A percentile compares a stretch with the other conserved stretches of the same genome.
Conservation (phyloP, 92 coral and sea anemone species). For the Muricea muricata region DNA sequence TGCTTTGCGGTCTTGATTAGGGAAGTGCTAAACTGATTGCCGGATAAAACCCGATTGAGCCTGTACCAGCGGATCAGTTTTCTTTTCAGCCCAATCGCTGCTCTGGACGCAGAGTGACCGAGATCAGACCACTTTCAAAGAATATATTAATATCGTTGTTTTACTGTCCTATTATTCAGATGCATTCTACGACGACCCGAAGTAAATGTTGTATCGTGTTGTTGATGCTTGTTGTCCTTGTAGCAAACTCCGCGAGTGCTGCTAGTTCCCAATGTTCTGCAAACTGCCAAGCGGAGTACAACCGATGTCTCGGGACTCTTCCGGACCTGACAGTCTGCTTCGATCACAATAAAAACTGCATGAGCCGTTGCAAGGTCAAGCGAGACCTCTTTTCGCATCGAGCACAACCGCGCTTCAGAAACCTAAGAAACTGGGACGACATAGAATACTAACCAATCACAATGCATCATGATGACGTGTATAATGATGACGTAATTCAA, state of each 20-base stretch:
- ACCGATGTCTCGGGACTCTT: not conserved
- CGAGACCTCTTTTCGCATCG: not conserved
- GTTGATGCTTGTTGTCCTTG: not conserved
- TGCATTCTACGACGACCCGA: not conserved
- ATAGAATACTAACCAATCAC: not conserved
- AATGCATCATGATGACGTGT: no score
- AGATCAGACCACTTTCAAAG: not conserved
- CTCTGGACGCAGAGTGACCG: no score
- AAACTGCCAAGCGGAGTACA: not conserved
- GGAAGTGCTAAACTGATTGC: no score
- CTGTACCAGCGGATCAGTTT: no score
- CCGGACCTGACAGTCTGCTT: no score
- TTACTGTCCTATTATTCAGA: not conserved
- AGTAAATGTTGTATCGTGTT: not conserved
- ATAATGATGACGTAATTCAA: not conserved
- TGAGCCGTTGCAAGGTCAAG: not conserved
- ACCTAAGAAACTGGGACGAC: not conserved
- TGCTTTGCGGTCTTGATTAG: no score
- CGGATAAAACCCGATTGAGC: no score
- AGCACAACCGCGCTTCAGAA: not conserved
- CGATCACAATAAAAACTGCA: not conserved
- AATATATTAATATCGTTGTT: not conserved
- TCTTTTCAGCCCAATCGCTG: no score
- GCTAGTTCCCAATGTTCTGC: not conserved
- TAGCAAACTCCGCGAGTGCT: not conserved